Conservation (phyloP, 2,113 vertebrate species). For the Suricata suricatta region DNA sequence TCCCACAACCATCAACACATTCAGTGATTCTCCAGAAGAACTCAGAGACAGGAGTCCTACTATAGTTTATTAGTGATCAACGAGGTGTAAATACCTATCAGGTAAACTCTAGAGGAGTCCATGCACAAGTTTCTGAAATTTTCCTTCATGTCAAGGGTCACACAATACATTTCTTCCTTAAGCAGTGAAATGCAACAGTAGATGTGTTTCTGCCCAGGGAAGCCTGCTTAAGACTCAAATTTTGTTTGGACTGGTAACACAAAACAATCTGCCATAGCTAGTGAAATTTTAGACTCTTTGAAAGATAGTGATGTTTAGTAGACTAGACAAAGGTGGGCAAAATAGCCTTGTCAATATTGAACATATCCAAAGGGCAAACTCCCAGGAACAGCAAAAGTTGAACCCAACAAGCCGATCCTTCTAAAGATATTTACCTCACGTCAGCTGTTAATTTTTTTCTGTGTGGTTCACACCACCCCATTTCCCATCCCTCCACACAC, state of each 20-base stretch:
- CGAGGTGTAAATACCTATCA: neutral
- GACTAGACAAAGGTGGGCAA: neutral
- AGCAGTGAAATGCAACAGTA: neutral
- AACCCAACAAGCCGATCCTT: neutral
- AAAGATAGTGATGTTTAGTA: neutral
- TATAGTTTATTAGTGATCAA: neutral
- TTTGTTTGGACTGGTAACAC: neutral
- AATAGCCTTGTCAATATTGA: neutral
- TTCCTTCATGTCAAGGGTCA: neutral
- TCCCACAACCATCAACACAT: neutral
- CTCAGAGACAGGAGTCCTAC: neutral
- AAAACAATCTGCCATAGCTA: neutral
- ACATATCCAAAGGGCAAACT: neutral
- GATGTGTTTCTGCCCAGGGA: neutral
- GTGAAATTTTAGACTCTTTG: neutral
- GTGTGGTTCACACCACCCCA: neutral
- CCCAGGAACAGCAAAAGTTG: neutral
- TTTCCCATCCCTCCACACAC: neutral
- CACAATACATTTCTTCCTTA: neutral
- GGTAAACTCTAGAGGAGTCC: neutral
- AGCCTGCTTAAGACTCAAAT: neutral
- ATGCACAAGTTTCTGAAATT: neutral
- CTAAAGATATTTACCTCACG: neutral
- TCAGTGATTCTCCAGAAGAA: neutral
- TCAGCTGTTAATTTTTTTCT: neutral